These are phyloP conservation scores for Drosophila lowei DNA, from an alignment of 1,140 invertebrate species.

Conservation along the genomic window DNA sequence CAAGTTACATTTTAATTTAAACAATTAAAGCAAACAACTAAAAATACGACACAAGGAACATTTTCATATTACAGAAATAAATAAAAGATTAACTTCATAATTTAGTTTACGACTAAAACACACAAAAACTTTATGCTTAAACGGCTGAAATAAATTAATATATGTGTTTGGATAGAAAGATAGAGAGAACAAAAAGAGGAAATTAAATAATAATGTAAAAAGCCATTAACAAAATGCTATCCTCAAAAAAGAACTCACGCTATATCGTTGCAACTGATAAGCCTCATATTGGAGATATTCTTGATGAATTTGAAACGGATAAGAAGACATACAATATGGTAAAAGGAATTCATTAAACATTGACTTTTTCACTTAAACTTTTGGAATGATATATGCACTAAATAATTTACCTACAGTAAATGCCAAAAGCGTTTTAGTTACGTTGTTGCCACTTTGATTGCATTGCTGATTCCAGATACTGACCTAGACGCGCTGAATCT, in stretches of 20 bases:
- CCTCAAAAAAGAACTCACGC: conserved; percentile 31
- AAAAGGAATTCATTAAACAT: conserved; percentile 34
- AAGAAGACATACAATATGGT: conserved; percentile 15
- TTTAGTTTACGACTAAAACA: conserved; percentile 35
- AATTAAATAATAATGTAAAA: conserved; percentile 42
- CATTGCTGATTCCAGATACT: conserved; percentile 76
- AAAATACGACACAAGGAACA: conserved; percentile 71
- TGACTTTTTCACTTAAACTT: conserved; percentile 29
- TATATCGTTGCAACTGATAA: conserved; percentile 48
- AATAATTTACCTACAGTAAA: conserved; percentile 84
- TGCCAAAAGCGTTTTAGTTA: conserved; percentile 85
- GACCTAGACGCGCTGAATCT: conserved; percentile 94
- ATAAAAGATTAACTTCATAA: conserved; percentile 16
- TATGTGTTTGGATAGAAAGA: neutral
- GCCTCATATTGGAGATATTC: conserved; percentile 26
- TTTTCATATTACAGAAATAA: conserved; percentile 18
- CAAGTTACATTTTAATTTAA: conserved; percentile 17
- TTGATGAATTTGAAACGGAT: conserved; percentile 11
- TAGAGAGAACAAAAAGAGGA: conserved; percentile 9
- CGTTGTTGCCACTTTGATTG: conserved; percentile 21
- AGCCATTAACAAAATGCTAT: conserved; percentile 37
- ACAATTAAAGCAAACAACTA: conserved; percentile 45
- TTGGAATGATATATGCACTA: conserved; percentile 64
- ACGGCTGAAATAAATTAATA: conserved; percentile 19
- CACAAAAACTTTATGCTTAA: conserved; percentile 15